These are phyloP conservation scores for Halesus radiatus DNA, from an alignment of 1,140 invertebrate genomes.

Conservation along the genomic window DNA sequence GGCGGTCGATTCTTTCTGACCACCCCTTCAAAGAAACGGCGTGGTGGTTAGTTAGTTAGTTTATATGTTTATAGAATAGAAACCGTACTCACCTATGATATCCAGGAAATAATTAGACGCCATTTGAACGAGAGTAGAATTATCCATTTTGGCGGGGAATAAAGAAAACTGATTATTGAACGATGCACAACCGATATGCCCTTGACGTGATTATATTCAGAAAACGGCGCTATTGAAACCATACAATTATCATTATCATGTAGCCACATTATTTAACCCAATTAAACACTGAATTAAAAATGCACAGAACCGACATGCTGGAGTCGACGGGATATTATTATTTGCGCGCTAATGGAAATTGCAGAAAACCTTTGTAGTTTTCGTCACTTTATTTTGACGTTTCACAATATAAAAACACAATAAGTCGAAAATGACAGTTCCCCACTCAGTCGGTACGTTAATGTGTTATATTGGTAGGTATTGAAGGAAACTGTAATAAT, in stretches of 20 bases:
- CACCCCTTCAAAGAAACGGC: no score
- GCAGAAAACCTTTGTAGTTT: constrained; percentile 10
- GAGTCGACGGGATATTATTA: no score
- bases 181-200: no score
- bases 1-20: no score
- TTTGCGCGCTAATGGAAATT: not conserved
- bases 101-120: constrained; percentile 36
- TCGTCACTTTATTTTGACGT: constrained; percentile 29
- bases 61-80: no score
- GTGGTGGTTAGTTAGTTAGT: no score
- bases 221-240: no score
- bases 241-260: not conserved
- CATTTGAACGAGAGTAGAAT: constrained; percentile 1
- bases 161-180: no score
- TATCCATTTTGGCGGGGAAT: not conserved
- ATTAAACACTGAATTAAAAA: constrained; percentile 11
- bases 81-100: constrained; percentile 34
- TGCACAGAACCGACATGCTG: not conserved
- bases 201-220: no score
- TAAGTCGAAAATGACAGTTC: not conserved
- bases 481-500: no score
- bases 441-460: not conserved
- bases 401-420: constrained; percentile 1
- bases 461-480: no score
- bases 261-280: not conserved